phyloP scores from a whole-genome alignment of 2,888 invertebrate species.

The Axea sp. region DNA sequence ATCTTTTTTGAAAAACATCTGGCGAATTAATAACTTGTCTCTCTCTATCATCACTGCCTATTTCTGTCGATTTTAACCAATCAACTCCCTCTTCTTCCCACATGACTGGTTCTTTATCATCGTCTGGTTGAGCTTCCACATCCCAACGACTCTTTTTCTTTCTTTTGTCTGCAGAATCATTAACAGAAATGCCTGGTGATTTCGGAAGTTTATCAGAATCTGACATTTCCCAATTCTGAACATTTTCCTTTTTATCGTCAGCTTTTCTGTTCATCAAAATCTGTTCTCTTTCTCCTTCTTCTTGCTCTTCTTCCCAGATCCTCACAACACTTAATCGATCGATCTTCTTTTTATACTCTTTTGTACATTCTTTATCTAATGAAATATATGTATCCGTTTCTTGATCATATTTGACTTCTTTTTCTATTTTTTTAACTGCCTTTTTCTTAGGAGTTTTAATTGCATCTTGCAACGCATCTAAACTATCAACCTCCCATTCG shows the following conservation, averaged over 20 bases:
- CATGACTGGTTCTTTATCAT: constrained; percentile 69
- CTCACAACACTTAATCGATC: constrained; percentile 70
- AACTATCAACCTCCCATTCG: constrained; percentile 78
- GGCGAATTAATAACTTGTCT: constrained; percentile 30
- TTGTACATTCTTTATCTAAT: constrained; percentile 67
- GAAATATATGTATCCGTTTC: constrained; percentile 75
- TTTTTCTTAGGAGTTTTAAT: constrained; percentile 44
- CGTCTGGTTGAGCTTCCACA: constrained; percentile 69
- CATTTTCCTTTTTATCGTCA: constrained; percentile 49
- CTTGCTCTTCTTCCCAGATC: constrained; percentile 78
- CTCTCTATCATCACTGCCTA: not conserved
- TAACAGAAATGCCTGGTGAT: not conserved
- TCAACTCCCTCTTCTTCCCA: constrained; percentile 69
- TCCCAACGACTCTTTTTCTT: constrained; percentile 75
- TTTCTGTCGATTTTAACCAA: constrained; percentile 50
- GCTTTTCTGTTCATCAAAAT: constrained; percentile 67
- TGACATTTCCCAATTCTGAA: constrained; percentile 21
- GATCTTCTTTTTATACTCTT: constrained; percentile 68
- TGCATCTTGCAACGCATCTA: constrained; percentile 70
- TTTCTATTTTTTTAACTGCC: constrained; percentile 68
- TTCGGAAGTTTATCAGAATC: constrained; percentile 17
- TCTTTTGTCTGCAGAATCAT: constrained; percentile 28
- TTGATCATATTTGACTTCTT: constrained; percentile 74
- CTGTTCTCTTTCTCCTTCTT: constrained; percentile 75
- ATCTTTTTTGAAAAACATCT: constrained; percentile 63